Evolutionary conservation across 92 coral and sea anemone genomes (phyloP).

Genomic region (Epizoanthus fatuus): DNA sequence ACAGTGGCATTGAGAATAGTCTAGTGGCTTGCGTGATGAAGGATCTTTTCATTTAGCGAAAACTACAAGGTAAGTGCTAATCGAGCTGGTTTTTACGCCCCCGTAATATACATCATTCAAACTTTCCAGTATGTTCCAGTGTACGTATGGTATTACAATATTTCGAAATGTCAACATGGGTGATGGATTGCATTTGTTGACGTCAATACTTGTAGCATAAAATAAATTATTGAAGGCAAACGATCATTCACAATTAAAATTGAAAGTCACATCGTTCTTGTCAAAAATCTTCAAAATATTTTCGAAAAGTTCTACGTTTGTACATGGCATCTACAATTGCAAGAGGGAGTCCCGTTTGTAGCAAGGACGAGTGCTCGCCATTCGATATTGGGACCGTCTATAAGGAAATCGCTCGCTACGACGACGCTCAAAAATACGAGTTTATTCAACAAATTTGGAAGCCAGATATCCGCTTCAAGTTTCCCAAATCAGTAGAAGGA

Average conservation of each 20-base stretch:
- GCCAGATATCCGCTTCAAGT: conserved; percentile 20
- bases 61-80: too few relatives aligned
- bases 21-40: too few relatives aligned
- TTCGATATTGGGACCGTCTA: conserved; percentile 18
- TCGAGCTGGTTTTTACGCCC: too few relatives aligned
- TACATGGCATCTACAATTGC: conserved; percentile 12
- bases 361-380: conserved; percentile 11
- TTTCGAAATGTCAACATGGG: too few relatives aligned
- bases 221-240: too few relatives aligned
- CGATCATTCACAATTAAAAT: not conserved
- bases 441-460: conserved; percentile 19
- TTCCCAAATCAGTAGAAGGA: not conserved
- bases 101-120: too few relatives aligned
- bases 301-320: not conserved
- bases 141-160: too few relatives aligned
- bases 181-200: too few relatives aligned
- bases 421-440: not conserved
- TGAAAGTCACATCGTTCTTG: conserved; percentile 10
- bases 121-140: too few relatives aligned
- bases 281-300: not conserved
- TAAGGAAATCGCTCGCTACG: conserved; percentile 25
- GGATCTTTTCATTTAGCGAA: too few relatives aligned
- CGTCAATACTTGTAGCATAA: too few relatives aligned
- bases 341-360: not conserved
- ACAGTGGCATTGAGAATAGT: too few relatives aligned